Evolutionary conservation across 1,140 invertebrate genomes (phyloP), one percentile per base, ranked within the genome.

Genomic region (Brachionus angularis): DNA sequence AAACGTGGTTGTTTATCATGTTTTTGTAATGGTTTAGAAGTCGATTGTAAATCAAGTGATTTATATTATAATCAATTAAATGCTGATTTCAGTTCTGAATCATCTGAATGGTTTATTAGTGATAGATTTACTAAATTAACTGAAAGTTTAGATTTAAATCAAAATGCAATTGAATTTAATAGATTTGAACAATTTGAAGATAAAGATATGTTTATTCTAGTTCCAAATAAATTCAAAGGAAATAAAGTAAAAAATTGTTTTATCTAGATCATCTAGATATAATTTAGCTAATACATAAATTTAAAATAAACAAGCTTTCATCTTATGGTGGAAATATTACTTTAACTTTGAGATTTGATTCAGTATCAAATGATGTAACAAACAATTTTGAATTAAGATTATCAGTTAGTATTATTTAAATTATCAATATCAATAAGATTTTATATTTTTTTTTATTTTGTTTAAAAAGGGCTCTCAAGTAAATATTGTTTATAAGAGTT

Each of bases 401-500:
- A 21, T 58, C 53, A 23, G 53, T n/a, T n/a, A n/a, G n/a, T n/a
- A n/a, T n/a, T n/a, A n/a, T n/a, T n/a, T n/a, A n/a, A n/a, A n/a
- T n/a, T n/a, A n/a, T n/a, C n/a, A n/a, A n/a, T n/a, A n/a, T n/a
- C n/a, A n/a, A n/a, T n/a, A n/a, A n/a, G n/a, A n/a, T n/a, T n/a
- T n/a, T n/a, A n/a, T n/a, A n/a, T n/a, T 12, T 53, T 14, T 55
- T 46, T 8, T 23, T 12, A 10, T 50, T 46, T n/a, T 49, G 74
- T 75, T 73, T 73, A 81, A 84, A 71, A 76, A 89, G 88, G 85
- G 85, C 42, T 91, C 91, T 77, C 85, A 88, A 73, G 86, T 91
- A 14, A 85, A 83, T 25, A 80, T 93, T n/a, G 80, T 88, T 2
- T 87, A 91, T 77, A 88, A 85, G 74, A 84, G 85, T 39, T 81